Evolutionary conservation across 2,888 invertebrate genomes (phyloP), one percentile per base, ranked within the genome.

Genomic region (Sympetrum striolatum): DNA sequence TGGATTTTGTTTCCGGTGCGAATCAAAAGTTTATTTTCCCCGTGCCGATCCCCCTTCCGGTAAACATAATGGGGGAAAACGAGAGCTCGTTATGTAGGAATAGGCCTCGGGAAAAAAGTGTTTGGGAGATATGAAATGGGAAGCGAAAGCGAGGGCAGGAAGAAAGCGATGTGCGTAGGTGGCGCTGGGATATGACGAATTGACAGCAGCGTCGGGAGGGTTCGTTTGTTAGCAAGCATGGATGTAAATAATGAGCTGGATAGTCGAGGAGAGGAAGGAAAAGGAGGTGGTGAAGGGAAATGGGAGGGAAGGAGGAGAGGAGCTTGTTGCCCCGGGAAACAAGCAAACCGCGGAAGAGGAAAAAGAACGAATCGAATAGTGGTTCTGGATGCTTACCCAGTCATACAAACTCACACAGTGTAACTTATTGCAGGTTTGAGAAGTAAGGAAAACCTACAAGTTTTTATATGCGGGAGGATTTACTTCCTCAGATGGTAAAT

Each of bases 201-300:
- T 60, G 82, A 82, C 82, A 58, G 82, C 82, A 82, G 58, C 60
- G 58, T 82, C 58, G 82, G 64, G 82, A 82, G 82, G 82, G 82
- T 82, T 35, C 82, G 31, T 82, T 82, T 35, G 53, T 82, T 18
- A 60, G 82, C 53, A 82, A 82, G 82, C 58, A 18, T 82, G 82
- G 35, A 82, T 82, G 82, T 82, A 58, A 82, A 82, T 82, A 82
- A 82, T 82, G 82, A 82, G 82, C 58, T 8, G 35, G 82, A 58
- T 82, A 82, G 12, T 1, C 35, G 18, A 12, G 0, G 58, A 35
- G 35, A n/a, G 48, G 82, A 53, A 22, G 35, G 1, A 35, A 15
- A n/a, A 10, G n/a, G 81, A 18, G 44, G 39, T 22, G 18, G 4
- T 10, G 25, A 14, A 44, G 53, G 53, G 44, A n/a, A 53, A 22